Base-by-base conservation (phyloP, 1,140 invertebrate species). In the Ceratitis capitata region DNA sequence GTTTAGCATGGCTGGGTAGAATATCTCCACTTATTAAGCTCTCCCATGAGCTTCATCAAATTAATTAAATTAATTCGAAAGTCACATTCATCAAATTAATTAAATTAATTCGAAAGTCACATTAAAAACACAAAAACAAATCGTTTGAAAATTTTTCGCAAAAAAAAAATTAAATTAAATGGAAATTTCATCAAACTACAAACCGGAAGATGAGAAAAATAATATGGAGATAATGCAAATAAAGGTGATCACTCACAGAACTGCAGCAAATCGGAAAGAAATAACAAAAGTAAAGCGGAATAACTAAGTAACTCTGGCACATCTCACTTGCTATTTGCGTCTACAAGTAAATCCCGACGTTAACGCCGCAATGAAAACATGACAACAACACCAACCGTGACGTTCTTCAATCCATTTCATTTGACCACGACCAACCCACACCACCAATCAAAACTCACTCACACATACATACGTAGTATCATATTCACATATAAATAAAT, bases 271-370 rank as follows among this genome's bases (percentile, higher is more conserved):
- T 29, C 0, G n/a, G 61, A 69, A 69, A 39, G 61, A 69, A 69
- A 35, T 69, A 29, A 6, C 61, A 69, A n/a, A 58, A 16, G 9
- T 19, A 69, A 39, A 69, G 32, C 12, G 39, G 39, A 14, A 29
- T 35, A 69, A 69, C 61, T 69, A 56, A 56, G 51, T 56, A 69
- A 35, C 61, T n/a, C n/a, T 35, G 61, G 7, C 61, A 69, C 39
- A 69, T 35, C 61, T 69, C 29, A 32, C 10, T 39, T 69, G 29
- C 39, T 35, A 6, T 32, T 69, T 39, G 61, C 61, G 39, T 19
- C 61, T 69, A 69, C 35, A 69, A 69, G 61, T 69, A 69, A 69
- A 69, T 69, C 61, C 29, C 6, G 29, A 69, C 61, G 61, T 69
- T 35, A n/a, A n/a, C n/a, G n/a, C n/a, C n/a, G n/a, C n/a, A n/a